Evolutionary conservation across 2,113 vertebrate species (phyloP).

Genomic region (Microtus oregoni): DNA sequence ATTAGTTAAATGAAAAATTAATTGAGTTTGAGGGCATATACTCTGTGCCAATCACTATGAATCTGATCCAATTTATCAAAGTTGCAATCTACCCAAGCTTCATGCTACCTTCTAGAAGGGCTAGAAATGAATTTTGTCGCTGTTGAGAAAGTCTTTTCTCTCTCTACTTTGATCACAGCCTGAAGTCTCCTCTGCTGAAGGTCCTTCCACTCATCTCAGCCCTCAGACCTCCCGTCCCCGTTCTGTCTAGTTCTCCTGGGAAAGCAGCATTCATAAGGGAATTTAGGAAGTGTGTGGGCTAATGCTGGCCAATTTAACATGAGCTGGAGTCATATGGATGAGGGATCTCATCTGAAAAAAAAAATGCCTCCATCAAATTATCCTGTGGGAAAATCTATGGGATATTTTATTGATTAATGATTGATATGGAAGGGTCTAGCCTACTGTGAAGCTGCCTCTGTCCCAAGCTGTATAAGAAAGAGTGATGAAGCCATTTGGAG

Average conservation of each 20-base stretch:
- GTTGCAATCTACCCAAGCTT: neutral
- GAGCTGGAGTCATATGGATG: neutral
- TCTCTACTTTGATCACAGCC: neutral
- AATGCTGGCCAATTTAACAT: neutral
- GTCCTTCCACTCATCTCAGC: neutral
- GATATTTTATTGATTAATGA: neutral
- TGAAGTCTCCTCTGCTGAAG: neutral
- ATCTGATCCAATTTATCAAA: neutral
- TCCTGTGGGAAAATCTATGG: neutral
- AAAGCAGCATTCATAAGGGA: neutral
- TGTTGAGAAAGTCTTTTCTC: neutral
- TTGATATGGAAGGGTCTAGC: neutral
- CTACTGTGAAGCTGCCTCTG: neutral
- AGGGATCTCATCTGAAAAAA: neutral
- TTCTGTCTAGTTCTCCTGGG: neutral
- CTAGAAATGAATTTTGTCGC: neutral
- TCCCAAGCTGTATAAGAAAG: neutral
- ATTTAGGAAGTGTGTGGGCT: conserved; percentile 60
- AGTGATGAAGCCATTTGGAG: neutral
- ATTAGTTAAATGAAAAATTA: conserved; percentile 23
- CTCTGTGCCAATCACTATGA: neutral
- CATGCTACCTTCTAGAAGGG: neutral
- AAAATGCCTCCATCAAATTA: neutral
- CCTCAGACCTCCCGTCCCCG: neutral
- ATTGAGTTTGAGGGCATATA: neutral